Percentiles rank a stretch among this genome's conserved stretches.
phyloP scores from a whole-genome alignment of 2,888 invertebrate genomes.

The Parnassius orleans region DNA sequence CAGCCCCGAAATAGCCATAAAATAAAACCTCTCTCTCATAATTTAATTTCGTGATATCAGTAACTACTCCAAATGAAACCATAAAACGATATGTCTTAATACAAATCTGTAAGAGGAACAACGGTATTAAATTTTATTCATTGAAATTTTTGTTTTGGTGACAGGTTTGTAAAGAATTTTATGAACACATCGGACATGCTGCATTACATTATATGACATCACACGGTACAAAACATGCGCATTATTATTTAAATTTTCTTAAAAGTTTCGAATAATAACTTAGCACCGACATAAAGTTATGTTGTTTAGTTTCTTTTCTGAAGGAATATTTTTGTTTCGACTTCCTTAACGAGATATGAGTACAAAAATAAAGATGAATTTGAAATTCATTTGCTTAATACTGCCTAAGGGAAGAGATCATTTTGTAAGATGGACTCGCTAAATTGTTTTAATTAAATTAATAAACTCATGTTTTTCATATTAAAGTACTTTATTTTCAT shows the following conservation, averaged over 20 bases:
- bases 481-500: too few relatives aligned
- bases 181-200: slow-evolving; percentile 5
- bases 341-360: slow-evolving; percentile 11
- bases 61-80: too few relatives aligned
- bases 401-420: too few relatives aligned
- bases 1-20: too few relatives aligned
- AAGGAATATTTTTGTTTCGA: slow-evolving; percentile 12
- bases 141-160: slow-evolving; percentile 15
- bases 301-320: slow-evolving; percentile 16
- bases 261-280: slow-evolving; percentile 18
- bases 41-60: too few relatives aligned
- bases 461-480: too few relatives aligned
- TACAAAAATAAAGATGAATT: not conserved
- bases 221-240: slow-evolving; percentile 14
- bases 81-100: too few relatives aligned
- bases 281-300: slow-evolving; percentile 17
- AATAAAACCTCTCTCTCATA: too few relatives aligned
- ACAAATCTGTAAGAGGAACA: not conserved
- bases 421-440: too few relatives aligned
- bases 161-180: slow-evolving; percentile 17
- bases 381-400: too few relatives aligned
- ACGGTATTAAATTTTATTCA: slow-evolving; percentile 14
- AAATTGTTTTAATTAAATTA: too few relatives aligned
- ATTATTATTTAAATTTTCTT: slow-evolving; percentile 23
- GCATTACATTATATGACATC: slow-evolving; percentile 25